Conservation (phyloP, 37 sponge, comb jelly and placozoan genomes). For the Cliona cf. orientalis region DNA sequence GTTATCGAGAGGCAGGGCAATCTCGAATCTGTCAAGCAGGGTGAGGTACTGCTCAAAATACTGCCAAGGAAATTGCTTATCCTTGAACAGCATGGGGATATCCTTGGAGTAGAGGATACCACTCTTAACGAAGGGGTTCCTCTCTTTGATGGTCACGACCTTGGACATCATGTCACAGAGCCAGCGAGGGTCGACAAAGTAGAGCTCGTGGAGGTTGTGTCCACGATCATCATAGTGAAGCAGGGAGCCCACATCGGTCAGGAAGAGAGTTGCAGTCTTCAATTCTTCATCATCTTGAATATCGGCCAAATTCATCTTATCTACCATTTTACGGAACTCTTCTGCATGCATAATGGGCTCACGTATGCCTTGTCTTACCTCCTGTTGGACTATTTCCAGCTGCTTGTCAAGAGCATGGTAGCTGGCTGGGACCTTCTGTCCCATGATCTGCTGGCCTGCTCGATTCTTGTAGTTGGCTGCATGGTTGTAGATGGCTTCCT, state of each 20-base stretch:
- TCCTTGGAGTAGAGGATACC: constrained; percentile 65
- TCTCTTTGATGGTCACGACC: constrained; percentile 79
- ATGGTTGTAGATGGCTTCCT: constrained; percentile 84
- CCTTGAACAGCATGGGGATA: constrained; percentile 71
- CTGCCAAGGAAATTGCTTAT: constrained; percentile 74
- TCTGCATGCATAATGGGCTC: constrained; percentile 80
- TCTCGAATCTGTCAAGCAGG: constrained; percentile 87
- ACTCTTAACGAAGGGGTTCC: constrained; percentile 79
- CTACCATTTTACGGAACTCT: constrained; percentile 74
- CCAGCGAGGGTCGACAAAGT: constrained; percentile 92
- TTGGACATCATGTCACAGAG: constrained; percentile 92
- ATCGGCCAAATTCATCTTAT: constrained; percentile 64
- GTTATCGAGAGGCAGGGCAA: constrained; percentile 87
- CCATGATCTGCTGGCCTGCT: constrained; percentile 72
- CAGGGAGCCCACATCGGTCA: constrained; percentile 82
- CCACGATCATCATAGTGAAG: constrained; percentile 91
- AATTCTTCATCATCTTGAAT: constrained; percentile 81
- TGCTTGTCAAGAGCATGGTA: constrained; percentile 81
- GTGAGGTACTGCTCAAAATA: constrained; percentile 81
- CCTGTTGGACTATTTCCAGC: constrained; percentile 62
- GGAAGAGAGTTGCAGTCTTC: constrained; percentile 82
- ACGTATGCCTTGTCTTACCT: constrained; percentile 48
- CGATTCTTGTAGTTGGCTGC: constrained; percentile 63
- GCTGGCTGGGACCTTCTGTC: constrained; percentile 87
- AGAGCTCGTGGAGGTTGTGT: constrained; percentile 81